Base-by-base conservation (phyloP, 2,113 vertebrate genomes). In the Cisticola juncidis region DNA sequence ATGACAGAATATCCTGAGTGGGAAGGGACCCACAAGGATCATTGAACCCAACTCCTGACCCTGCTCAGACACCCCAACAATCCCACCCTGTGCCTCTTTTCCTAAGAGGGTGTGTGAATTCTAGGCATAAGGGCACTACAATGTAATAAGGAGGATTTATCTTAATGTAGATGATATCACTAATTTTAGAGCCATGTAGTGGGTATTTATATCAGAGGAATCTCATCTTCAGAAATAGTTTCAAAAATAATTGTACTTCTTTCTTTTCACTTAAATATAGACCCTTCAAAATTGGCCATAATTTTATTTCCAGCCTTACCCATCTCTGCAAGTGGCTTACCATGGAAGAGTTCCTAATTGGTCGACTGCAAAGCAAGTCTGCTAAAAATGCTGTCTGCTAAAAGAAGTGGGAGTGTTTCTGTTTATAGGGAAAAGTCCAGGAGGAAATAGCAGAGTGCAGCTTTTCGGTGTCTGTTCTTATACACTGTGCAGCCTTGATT, bases 401-500 rank as follows among this genome's bases (percentile, higher is more conserved):
- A 65, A 80, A 82, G 48, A 64, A 82, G 53, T 25, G 38, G 26
- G 61, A 88, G 22, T 33, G 18, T 21, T 83, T 64, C 54, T 81
- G 33, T 78, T 94, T 64, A 24, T 8, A 70, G 29, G 38, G 35
- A 51, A 65, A 82, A 77, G 14, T 29, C 31, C 44, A 38, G 24
- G 47, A 57, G 33, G 42, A 50, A 81, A n/a, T 15, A 58, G 6
- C 33, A 62, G 44, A 88, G 31, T 36, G 44, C 11, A 65, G 20
- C 68, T 81, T 69, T 65, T 33, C 50, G 4, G 9, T 11, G 29
- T 54, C 42, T 76, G 25, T 66, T 25, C 50, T 72, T 50, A 22
- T 6, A 4, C 25, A 23, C 48, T 53, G 5, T 0, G 0, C 9
- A 47, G 33, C 38, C 29, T 44, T 54, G 8, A n/a, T 35, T 66